Evolutionary conservation across 2,888 invertebrate species (phyloP).

Genomic region (Cheilosia urbana): DNA sequence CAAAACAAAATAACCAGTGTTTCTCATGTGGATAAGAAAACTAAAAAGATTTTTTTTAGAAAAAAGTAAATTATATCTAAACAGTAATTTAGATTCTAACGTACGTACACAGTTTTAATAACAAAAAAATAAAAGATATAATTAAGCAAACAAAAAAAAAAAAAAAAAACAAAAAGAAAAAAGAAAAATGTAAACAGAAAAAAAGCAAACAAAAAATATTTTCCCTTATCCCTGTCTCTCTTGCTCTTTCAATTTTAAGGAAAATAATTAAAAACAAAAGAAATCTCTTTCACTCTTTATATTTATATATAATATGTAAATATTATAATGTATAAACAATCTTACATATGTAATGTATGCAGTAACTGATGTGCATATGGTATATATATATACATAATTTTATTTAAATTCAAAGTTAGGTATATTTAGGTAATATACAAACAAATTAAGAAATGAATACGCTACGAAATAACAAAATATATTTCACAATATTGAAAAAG

Average conservation of each 20-base stretch:
- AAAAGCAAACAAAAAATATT: conserved; percentile 21
- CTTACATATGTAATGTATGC: conserved; percentile 22
- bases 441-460: conserved; percentile 44
- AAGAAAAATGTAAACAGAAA: not conserved
- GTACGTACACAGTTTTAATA: conserved; percentile 37
- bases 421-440: conserved; percentile 61
- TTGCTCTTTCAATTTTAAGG: conserved; percentile 46
- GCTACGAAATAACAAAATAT: conserved; percentile 51
- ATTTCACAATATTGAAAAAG: conserved; percentile 40
- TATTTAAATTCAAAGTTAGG: conserved; percentile 39
- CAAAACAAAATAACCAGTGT: conserved; percentile 8
- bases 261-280: conserved; percentile 7
- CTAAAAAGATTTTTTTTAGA: not conserved
- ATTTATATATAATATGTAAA: conserved; percentile 41
- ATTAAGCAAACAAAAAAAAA: conserved; percentile 8
- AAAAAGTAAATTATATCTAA: conserved; percentile 20
- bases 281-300: conserved; percentile 33
- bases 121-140: conserved; percentile 13
- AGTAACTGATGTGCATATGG: not conserved
- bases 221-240: conserved; percentile 65
- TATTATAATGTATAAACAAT: conserved; percentile 16
- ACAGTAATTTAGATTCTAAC: conserved; percentile 36
- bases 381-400: conserved; percentile 34
- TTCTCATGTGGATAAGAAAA: conserved; percentile 36
- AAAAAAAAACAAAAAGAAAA: not conserved